These are phyloP conservation scores for Alsophila aescularia DNA, from an alignment of 2,888 invertebrate species.

Conservation along the genomic window DNA sequence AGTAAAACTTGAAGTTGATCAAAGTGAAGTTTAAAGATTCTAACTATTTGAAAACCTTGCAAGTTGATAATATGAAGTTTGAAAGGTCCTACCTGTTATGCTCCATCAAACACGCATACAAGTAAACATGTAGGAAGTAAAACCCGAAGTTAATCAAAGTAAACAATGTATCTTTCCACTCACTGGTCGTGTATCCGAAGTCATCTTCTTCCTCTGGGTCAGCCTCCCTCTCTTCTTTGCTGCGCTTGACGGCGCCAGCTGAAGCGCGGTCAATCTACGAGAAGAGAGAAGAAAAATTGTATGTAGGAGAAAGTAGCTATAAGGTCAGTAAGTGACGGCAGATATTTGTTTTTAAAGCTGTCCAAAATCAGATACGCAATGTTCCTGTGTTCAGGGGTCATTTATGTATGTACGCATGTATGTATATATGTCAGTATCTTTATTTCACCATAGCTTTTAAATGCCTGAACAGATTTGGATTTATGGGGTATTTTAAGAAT, in stretches of 20 bases:
- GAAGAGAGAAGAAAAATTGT: conserved; percentile 6
- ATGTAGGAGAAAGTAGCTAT: too few relatives aligned
- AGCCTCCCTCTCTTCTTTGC: conserved; percentile 90
- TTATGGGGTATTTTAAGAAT: too few relatives aligned
- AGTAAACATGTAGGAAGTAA: conserved; percentile 72
- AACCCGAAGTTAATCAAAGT: conserved; percentile 69
- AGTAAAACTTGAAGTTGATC: too few relatives aligned
- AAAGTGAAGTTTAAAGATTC: not conserved
- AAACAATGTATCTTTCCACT: conserved; percentile 86
- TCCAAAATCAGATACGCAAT: too few relatives aligned
- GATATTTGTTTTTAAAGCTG: too few relatives aligned
- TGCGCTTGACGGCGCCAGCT: conserved; percentile 92
- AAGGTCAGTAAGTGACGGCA: too few relatives aligned
- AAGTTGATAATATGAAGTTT: not conserved
- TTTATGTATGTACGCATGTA: too few relatives aligned
- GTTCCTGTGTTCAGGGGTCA: too few relatives aligned
- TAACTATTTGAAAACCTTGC: too few relatives aligned
- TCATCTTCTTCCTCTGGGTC: conserved; percentile 95
- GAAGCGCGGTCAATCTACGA: conserved; percentile 93
- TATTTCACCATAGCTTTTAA: too few relatives aligned
- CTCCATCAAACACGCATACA: conserved; percentile 71
- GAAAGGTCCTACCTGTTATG: conserved; percentile 44
- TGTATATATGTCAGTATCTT: too few relatives aligned
- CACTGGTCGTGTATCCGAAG: conserved; percentile 96
- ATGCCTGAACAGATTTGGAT: too few relatives aligned